A percentile compares a stretch with the other conserved stretches of the same genome.
These are phyloP conservation scores for Lichenostomus cassidix DNA, from an alignment of 2,113 vertebrate species.

Conservation along the genomic window DNA sequence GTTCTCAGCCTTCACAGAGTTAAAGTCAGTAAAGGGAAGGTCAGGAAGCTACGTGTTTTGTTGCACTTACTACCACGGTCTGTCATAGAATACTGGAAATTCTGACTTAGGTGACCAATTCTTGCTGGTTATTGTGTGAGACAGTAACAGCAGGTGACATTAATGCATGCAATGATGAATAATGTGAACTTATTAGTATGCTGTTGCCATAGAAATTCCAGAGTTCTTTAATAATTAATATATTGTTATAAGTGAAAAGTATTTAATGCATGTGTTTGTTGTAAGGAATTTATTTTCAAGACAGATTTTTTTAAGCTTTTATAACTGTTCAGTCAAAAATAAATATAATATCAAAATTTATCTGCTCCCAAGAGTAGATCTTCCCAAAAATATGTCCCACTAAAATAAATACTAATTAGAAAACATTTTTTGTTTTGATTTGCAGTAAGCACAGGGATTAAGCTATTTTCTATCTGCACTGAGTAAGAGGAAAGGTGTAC, in stretches of 20 bases:
- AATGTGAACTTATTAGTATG: neutral
- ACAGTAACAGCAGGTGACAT: neutral
- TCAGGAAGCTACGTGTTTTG: neutral
- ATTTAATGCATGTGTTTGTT: constrained; percentile 1
- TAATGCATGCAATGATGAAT: neutral
- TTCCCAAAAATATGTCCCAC: neutral
- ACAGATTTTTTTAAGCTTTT: neutral
- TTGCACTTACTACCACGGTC: neutral
- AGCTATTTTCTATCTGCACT: neutral
- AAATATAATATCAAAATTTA: neutral
- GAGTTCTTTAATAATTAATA: constrained; percentile 63
- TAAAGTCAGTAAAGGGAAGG: neutral
- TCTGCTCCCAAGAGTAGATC: rapidly evolving
- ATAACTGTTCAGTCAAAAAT: neutral
- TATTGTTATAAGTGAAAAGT: constrained; percentile 42
- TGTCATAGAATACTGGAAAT: neutral
- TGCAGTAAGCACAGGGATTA: neutral
- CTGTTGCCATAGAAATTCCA: constrained; percentile 56
- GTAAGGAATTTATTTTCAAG: constrained; percentile 15
- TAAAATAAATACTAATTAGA: neutral
- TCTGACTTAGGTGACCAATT: neutral
- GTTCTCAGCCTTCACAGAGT: neutral
- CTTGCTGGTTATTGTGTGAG: neutral
- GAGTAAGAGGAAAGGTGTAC: neutral
- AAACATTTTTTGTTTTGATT: neutral